Evolutionary conservation across 2,797 vertebrate species (phyloP).

Genomic region (Lepilemur septentrionalis): DNA sequence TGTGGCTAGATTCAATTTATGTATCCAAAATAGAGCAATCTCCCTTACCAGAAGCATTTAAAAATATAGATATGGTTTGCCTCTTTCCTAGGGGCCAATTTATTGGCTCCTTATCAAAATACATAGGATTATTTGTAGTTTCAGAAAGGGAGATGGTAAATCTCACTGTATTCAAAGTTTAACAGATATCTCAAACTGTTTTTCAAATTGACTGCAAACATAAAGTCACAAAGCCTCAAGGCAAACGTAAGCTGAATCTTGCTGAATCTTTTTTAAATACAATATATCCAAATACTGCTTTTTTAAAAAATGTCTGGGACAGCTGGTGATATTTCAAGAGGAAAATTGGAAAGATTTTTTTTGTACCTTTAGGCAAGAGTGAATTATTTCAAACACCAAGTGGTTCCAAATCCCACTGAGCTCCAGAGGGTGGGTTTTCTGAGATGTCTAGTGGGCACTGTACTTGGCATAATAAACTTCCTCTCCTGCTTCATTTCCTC

Average conservation of each 20-base stretch:
- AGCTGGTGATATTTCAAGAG: slow-evolving; percentile 69
- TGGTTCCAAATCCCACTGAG: slow-evolving; percentile 49
- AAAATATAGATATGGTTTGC: neutral
- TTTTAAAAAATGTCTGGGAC: slow-evolving; percentile 46
- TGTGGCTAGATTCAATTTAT: neutral
- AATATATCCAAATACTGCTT: slow-evolving; percentile 47
- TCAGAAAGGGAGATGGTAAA: slow-evolving; percentile 23
- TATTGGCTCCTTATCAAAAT: slow-evolving; percentile 50
- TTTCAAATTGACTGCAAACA: slow-evolving; percentile 52
- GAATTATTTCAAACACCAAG: slow-evolving; percentile 67
- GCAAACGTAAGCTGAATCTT: slow-evolving; percentile 49
- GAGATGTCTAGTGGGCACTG: slow-evolving; percentile 34
- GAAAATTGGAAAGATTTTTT: slow-evolving; percentile 58
- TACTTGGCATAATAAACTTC: slow-evolving; percentile 59
- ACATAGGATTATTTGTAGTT: slow-evolving; percentile 6
- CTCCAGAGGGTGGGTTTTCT: slow-evolving; percentile 5
- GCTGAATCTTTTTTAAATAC: slow-evolving; percentile 34
- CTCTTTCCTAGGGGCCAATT: neutral
- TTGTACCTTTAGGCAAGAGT: slow-evolving; percentile 64
- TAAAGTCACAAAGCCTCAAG: slow-evolving; percentile 12
- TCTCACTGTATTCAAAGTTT: slow-evolving; percentile 18
- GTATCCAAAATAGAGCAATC: neutral
- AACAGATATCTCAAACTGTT: slow-evolving; percentile 35
- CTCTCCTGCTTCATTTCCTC: slow-evolving; percentile 10
- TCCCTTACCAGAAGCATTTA: slow-evolving; percentile 18